A percentile compares a stretch with the other conserved stretches of the same genome.
Conservation (phyloP, 2,113 vertebrate species). For the Felis catus region DNA sequence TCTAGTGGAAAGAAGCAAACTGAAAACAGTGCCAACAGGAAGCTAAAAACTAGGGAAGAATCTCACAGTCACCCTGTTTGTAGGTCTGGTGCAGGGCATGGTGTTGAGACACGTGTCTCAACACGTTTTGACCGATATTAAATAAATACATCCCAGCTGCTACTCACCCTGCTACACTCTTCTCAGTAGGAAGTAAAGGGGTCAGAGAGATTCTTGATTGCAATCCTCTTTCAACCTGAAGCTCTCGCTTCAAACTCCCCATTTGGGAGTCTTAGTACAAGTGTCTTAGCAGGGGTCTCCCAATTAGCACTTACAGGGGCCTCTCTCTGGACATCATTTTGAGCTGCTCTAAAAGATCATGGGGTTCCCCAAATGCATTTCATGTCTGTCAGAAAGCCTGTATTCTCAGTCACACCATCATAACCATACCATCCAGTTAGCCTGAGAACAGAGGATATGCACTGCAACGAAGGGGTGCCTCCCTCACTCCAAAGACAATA, state of each 20-base stretch:
- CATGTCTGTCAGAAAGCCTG: background rate
- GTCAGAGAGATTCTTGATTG: background rate
- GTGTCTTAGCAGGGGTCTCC: background rate
- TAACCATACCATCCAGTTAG: background rate
- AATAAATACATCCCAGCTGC: background rate
- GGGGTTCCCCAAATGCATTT: background rate
- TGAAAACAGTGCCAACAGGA: background rate
- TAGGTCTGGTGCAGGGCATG: background rate
- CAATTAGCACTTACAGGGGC: background rate
- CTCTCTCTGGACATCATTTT: background rate
- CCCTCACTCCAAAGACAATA: background rate
- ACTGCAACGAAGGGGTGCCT: background rate
- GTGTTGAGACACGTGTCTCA: background rate
- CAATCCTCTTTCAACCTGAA: background rate
- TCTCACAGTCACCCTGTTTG: background rate
- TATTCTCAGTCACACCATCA: background rate
- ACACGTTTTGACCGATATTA: background rate
- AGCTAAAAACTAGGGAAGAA: background rate
- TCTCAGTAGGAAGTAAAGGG: background rate
- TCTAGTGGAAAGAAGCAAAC: background rate
- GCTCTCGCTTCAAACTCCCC: background rate
- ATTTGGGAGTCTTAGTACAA: background rate
- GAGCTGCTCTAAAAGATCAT: background rate
- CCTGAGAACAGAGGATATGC: background rate
- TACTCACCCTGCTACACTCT: background rate